phyloP scores from a whole-genome alignment of 2,113 vertebrate genomes.

The Donacobius atricapilla region DNA sequence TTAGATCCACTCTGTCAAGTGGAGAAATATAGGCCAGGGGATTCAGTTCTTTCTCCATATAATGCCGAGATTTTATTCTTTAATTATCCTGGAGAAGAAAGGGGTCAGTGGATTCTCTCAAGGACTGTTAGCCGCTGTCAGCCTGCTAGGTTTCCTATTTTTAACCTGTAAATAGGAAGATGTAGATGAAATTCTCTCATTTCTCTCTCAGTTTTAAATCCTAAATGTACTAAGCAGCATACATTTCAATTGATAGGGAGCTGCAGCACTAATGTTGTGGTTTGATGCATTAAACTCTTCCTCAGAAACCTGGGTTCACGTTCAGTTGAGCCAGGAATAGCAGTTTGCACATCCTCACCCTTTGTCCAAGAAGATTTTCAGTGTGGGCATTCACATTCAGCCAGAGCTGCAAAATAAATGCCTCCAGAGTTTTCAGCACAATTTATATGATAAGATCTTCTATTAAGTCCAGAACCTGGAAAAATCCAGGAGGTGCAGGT shows the following conservation, averaged over 20 bases:
- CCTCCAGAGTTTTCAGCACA: background rate
- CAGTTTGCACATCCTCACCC: background rate
- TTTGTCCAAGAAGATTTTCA: background rate
- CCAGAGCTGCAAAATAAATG: background rate
- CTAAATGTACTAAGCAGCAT: background rate
- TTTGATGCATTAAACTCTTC: background rate
- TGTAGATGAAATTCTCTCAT: background rate
- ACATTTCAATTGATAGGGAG: background rate
- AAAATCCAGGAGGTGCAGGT: background rate
- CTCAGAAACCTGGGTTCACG: background rate
- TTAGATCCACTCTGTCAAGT: background rate
- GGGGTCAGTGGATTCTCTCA: background rate
- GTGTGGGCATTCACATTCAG: background rate
- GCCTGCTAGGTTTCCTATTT: background rate
- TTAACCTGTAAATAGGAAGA: background rate
- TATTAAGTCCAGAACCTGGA: background rate
- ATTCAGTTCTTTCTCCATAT: background rate
- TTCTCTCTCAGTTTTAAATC: background rate
- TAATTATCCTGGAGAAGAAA: background rate
- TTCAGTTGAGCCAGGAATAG: background rate
- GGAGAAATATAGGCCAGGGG: background rate
- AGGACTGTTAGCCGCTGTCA: background rate
- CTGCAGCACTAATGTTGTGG: background rate
- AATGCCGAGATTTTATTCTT: background rate
- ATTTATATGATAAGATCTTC: background rate